Evolutionary conservation across 2,888 invertebrate species (phyloP).

Genomic region (Lycia hirtaria): DNA sequence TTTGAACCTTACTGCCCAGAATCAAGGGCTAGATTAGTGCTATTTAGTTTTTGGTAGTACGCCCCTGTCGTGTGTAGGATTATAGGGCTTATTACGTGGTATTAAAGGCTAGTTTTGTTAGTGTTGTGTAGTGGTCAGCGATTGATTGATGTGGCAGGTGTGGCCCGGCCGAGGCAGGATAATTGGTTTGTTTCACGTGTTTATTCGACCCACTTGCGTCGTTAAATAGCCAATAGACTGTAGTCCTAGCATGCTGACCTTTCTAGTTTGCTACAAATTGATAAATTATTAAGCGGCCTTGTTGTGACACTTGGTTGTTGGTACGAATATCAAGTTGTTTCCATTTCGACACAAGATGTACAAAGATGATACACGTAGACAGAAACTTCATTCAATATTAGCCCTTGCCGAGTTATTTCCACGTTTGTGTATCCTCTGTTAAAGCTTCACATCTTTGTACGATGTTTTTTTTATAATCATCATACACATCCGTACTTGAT

Average conservation of each 20-base stretch:
- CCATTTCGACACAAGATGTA: no score
- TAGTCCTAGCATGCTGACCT: background rate
- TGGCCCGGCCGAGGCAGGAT: conserved; percentile 33
- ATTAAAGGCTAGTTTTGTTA: conserved; percentile 9
- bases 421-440: no score
- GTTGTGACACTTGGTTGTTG: background rate
- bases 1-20: background rate
- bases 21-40: conserved; percentile 2
- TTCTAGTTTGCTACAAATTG: background rate
- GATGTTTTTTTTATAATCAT: no score
- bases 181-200: conserved; percentile 43
- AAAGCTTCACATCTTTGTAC: no score
- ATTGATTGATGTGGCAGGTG: conserved; percentile 42
- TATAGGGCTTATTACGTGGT: conserved; percentile 9
- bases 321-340: background rate
- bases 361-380: no score
- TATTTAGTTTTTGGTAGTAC: background rate
- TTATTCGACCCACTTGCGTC: conserved; percentile 37
- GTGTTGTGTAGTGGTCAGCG: conserved; percentile 24
- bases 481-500: no score
- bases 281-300: background rate
- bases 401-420: no score
- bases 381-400: no score
- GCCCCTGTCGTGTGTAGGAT: background rate
- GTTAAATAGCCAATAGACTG: conserved; percentile 21